Evolutionary conservation across 1,140 invertebrate species (phyloP).

Genomic region (Pogonomyrmex barbatus): DNA sequence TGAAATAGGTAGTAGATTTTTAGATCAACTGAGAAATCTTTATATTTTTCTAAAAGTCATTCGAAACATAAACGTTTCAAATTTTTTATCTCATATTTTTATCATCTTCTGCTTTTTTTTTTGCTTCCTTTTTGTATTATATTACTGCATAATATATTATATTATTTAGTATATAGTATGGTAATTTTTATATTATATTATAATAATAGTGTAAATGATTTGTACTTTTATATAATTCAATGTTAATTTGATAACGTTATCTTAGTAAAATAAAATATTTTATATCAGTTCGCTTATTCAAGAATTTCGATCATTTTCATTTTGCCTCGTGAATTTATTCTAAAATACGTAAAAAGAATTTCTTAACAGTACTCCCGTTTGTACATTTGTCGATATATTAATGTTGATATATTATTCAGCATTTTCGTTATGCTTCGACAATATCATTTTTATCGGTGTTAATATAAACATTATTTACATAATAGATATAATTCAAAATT

Average conservation of each 20-base stretch:
- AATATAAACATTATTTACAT: background rate
- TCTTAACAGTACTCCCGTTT: background rate
- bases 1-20: too few relatives aligned
- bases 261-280: background rate
- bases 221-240: background rate
- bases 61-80: background rate
- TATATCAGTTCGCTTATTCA: background rate
- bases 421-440: background rate
- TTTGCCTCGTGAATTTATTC: background rate
- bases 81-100: background rate
- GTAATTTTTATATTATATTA: too few relatives aligned
- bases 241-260: constrained; percentile 5
- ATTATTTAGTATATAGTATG: too few relatives aligned
- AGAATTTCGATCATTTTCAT: background rate
- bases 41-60: background rate
- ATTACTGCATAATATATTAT: too few relatives aligned
- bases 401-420: constrained; percentile 23
- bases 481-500: background rate
- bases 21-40: background rate
- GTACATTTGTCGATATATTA: background rate
- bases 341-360: background rate
- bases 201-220: background rate
- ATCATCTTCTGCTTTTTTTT: too few relatives aligned
- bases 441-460: background rate
- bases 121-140: background rate